These are phyloP conservation scores for Aradophagus sp. DNA, from an alignment of 1,140 invertebrate genomes.

Conservation along the genomic window DNA sequence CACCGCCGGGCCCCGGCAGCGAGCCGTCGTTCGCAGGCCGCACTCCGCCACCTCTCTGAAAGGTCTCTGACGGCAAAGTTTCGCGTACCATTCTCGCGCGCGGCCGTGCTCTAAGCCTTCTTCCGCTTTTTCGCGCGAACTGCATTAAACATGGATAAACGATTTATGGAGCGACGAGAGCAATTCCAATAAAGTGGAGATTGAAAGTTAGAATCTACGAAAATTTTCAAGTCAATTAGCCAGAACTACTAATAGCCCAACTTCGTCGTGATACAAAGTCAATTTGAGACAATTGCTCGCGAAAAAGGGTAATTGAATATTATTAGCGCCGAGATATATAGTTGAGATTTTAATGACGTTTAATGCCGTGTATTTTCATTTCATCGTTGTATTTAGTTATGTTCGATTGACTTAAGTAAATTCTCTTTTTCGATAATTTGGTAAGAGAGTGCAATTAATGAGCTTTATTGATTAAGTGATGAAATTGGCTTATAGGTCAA, in stretches of 20 bases:
- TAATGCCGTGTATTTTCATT: conserved; percentile 1
- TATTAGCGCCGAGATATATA: conserved; percentile 23
- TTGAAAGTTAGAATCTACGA: conserved; percentile 42
- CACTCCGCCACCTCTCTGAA: conserved; percentile 47
- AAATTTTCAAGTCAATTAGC: conserved; percentile 55
- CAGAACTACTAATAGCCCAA: conserved; percentile 33
- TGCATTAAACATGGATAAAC: conserved; percentile 65
- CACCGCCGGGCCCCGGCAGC: conserved; percentile 45
- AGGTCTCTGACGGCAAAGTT: conserved; percentile 58
- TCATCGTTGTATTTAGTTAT: conserved; percentile 7
- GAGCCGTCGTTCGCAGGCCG: conserved; percentile 48
- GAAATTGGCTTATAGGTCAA: too few relatives aligned
- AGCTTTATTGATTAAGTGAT: too few relatives aligned
- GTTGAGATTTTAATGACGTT: conserved; percentile 22
- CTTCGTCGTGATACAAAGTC: conserved; percentile 43
- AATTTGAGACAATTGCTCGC: conserved; percentile 37
- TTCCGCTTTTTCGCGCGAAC: conserved; percentile 52
- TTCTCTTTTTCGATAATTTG: too few relatives aligned
- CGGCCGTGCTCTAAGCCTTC: conserved; percentile 42
- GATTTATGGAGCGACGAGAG: conserved; percentile 59
- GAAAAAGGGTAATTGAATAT: conserved; percentile 21
- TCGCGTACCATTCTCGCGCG: conserved; percentile 37
- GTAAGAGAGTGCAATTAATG: too few relatives aligned
- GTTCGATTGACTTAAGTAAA: too few relatives aligned
- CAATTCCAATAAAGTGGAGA: conserved; percentile 55